A percentile compares a stretch with the other conserved stretches of the same genome.
Conservation (phyloP, 2,888 invertebrate species). For the Drosophila rellima region DNA sequence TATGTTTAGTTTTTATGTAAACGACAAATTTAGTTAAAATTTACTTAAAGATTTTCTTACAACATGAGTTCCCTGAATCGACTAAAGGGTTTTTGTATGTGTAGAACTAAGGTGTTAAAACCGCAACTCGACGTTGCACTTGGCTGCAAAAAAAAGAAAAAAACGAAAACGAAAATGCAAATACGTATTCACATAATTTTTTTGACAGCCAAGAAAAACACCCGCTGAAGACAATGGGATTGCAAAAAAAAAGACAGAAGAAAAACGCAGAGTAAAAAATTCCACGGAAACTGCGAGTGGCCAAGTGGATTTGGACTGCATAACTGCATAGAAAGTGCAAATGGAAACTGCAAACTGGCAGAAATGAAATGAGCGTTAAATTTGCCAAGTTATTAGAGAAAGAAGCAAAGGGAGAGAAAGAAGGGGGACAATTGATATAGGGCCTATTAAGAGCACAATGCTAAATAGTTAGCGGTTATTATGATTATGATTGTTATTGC, state of each 20-base stretch:
- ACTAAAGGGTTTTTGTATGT: constrained; percentile 15
- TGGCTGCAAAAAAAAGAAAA: constrained; percentile 17
- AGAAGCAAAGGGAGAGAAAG: not conserved
- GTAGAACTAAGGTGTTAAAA: constrained; percentile 23
- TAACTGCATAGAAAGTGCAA: constrained; percentile 56
- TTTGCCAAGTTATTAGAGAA: constrained; percentile 41
- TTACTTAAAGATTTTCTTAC: too few relatives aligned
- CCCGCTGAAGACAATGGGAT: constrained; percentile 60
- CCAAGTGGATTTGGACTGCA: constrained; percentile 11
- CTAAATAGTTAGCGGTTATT: constrained; percentile 40
- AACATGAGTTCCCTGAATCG: too few relatives aligned
- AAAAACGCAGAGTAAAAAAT: constrained; percentile 30
- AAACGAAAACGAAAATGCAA: constrained; percentile 34
- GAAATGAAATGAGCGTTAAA: constrained; percentile 70
- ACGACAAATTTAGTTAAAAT: too few relatives aligned
- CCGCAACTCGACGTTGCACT: constrained; percentile 13
- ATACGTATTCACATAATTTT: constrained; percentile 17
- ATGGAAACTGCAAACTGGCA: constrained; percentile 12
- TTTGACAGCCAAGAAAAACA: constrained; percentile 39
- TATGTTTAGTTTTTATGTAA: too few relatives aligned
- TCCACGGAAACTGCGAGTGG: constrained; percentile 40
- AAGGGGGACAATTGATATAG: constrained; percentile 31
- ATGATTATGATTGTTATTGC: constrained; percentile 16
- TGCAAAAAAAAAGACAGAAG: constrained; percentile 31
- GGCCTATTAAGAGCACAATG: constrained; percentile 44